Base-by-base conservation (phyloP, 2,797 vertebrate species). In the Micropoecilia bifurca region DNA sequence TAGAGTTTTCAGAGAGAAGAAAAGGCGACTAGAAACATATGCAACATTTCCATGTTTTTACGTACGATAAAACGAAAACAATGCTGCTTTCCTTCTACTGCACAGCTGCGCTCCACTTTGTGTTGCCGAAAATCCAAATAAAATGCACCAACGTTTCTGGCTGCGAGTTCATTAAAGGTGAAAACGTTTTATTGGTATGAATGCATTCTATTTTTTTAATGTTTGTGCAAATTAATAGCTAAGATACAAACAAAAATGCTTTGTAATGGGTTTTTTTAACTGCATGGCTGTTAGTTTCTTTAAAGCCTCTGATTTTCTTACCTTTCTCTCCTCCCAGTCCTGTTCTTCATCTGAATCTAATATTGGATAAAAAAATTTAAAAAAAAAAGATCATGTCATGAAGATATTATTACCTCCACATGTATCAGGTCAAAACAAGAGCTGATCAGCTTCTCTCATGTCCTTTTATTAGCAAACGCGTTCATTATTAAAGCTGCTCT, bases 311-410 rank as follows among this genome's bases (percentile, higher is more conserved):
- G 75, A 79, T 14, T 41, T 33, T 45, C 45, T 92, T 77, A 98
- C 97, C 95, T 93, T 96, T 75, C 92, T 95, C 91, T 94, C 93
- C 84, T 96, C 95, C 96, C 96, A 92, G 73, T 90, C 84, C 3
- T 81, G 89, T 50, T 88, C 88, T 78, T 93, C 91, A 76, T 94
- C 93, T 36, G 93, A 94, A 47, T 81, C 90, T 73, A 80, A 91
- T 92, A 86, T 78, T 75, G 73, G 30, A 75, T 33, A 9, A 6
- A 13, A 75, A 63, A 43, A 61, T 36, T n/a, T 33, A 22, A 50
- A 20, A 47, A 45, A 36, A 79, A 72, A 88, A 47, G 16, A 47
- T 7, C 0, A 50, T 50, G 48, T 68, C 79, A 57, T 13, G 36
- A 46, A 1, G 3, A 7, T 25, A n/a, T 59, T 50, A 63, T 6